Evolutionary conservation across 2,888 invertebrate species (phyloP).

Genomic region (Callyntrura guangdongensis): DNA sequence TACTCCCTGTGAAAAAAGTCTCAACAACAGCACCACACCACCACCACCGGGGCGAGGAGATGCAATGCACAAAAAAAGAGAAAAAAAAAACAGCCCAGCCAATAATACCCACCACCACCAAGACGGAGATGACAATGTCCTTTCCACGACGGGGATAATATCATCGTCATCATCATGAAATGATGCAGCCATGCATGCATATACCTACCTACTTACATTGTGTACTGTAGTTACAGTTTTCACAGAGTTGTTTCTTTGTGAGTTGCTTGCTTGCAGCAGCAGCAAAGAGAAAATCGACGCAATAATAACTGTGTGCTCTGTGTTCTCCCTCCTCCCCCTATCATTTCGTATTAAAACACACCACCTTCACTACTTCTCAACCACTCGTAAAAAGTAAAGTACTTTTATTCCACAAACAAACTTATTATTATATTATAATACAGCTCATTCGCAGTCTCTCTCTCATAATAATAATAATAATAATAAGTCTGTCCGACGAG

Average conservation of each 20-base stretch:
- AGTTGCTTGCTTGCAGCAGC: neutral
- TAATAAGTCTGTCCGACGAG: neutral
- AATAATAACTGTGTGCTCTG: too few species aligned
- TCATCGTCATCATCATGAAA: neutral
- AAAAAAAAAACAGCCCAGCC: neutral
- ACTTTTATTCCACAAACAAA: neutral
- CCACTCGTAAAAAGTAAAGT: neutral
- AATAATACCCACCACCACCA: slow-evolving; percentile 35
- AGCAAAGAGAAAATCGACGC: slow-evolving; percentile 32
- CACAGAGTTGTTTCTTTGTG: slow-evolving; percentile 12
- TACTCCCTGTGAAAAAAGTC: slow-evolving; percentile 25
- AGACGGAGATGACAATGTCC: slow-evolving; percentile 21
- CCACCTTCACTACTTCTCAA: too few species aligned
- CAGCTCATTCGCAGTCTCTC: neutral
- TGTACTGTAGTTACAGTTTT: slow-evolving; percentile 5
- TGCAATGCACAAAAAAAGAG: neutral
- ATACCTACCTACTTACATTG: neutral
- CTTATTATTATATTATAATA: too few species aligned
- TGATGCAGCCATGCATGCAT: neutral
- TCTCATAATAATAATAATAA: too few species aligned
- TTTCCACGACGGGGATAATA: slow-evolving; percentile 19
- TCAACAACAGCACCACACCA: too few species aligned
- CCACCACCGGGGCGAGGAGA: neutral
- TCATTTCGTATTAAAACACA: slow-evolving; percentile 21
- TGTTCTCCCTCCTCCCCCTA: neutral